Evolutionary conservation across 2,888 invertebrate species (phyloP), one percentile per base, ranked within the genome.

Genomic region (Clitarchus hookeri): DNA sequence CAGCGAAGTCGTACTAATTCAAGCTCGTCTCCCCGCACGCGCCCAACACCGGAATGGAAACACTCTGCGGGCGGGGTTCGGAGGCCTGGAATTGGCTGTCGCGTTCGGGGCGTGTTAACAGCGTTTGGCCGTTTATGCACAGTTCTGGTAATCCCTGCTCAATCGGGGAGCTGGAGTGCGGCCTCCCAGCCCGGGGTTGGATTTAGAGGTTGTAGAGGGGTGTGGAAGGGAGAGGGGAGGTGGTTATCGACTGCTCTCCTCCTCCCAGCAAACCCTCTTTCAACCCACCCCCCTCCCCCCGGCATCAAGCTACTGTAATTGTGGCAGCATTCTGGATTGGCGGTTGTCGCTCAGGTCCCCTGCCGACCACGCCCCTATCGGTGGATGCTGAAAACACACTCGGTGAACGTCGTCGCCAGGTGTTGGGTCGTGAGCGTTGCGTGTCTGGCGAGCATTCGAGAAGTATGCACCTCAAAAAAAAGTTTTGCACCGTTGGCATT

Each of bases 211-310:
- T n/a, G 65, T 65, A 9, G 65, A 6, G 23, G 65, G 65, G 65
- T 6, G 19, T n/a, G n/a, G 65, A 23, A 23, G 48, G 6, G 8
- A 16, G 48, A 48, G 48, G 48, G 48, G 36, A 36, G 36, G 36
- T 36, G 53, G 65, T 65, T 65, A 65, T 65, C 65, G 65, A 65
- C 65, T 65, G 65, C 65, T 65, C 65, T 65, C 65, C 65, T 65
- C 13, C 65, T 23, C 53, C 53, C 53, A 8, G 4, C 8, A 0
- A 65, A 3, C 65, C 16, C 65, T 65, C 65, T n/a, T 65, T 19
- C 36, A 53, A 11, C 65, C 19, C 8, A 23, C 23, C 65, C n/a
- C 0, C 65, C n/a, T 2, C n/a, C 19, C 0, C n/a, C 8, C 65
- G 6, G 65, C 65, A 65, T 19, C 65, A 0, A 65, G 65, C 19